phyloP scores from a whole-genome alignment of 2,797 vertebrate genomes.

The Manis javanica region DNA sequence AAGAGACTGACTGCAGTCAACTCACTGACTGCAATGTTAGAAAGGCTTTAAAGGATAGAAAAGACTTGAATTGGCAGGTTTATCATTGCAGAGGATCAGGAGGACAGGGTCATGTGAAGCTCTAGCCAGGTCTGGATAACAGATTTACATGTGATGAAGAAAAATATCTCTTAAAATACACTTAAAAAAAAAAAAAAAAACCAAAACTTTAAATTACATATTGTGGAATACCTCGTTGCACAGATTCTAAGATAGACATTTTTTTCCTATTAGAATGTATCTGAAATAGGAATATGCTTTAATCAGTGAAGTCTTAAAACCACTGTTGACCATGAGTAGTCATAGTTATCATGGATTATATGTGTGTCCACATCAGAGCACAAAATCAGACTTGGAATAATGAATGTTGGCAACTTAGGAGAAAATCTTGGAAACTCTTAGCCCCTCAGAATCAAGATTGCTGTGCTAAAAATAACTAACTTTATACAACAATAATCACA shows the following conservation, averaged over 20 bases:
- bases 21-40: not conserved
- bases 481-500: not conserved
- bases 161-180: too few species aligned
- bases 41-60: not conserved
- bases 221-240: not conserved
- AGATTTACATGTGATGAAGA: too few species aligned
- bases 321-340: not conserved
- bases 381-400: not conserved
- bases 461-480: not conserved
- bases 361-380: not conserved
- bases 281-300: not conserved
- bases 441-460: not conserved
- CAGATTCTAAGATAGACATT: not conserved
- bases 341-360: not conserved
- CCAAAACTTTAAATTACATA: not conserved
- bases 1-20: not conserved
- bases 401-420: not conserved
- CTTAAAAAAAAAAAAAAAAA: too few species aligned
- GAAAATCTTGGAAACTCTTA: slow-evolving; percentile 1
- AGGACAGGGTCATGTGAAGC: too few species aligned
- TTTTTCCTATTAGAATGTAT: not conserved
- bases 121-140: too few species aligned
- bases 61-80: not conserved
- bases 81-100: too few species aligned
- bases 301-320: not conserved